These are phyloP conservation scores for Axea sp. DNA, from an alignment of 2,888 invertebrate genomes.

Conservation along the genomic window DNA sequence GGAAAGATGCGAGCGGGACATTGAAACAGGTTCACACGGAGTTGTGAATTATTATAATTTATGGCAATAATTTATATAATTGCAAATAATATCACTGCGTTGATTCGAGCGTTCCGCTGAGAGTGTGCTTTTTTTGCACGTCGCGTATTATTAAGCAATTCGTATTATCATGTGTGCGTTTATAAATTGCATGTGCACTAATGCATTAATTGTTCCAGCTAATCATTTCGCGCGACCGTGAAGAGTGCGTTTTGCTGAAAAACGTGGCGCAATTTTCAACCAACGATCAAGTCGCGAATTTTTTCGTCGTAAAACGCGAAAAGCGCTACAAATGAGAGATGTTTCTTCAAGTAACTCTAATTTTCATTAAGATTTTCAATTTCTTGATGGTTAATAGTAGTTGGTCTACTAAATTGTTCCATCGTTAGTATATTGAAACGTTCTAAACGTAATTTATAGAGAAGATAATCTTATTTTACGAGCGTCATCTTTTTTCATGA, in stretches of 20 bases:
- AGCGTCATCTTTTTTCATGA: conserved; percentile 23
- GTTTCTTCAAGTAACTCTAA: too few relatives aligned
- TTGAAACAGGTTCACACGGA: conserved; percentile 51
- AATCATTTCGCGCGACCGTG: too few relatives aligned
- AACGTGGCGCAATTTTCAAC: too few relatives aligned
- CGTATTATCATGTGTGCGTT: conserved; percentile 41
- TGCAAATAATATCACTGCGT: conserved; percentile 46
- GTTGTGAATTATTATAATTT: conserved; percentile 46
- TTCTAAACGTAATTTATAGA: conserved; percentile 31
- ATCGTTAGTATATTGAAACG: conserved; percentile 6
- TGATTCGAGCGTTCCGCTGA: conserved; percentile 11
- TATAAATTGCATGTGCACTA: conserved; percentile 24
- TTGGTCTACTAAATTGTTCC: too few relatives aligned
- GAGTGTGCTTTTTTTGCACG: conserved; percentile 19
- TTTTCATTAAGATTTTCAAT: too few relatives aligned
- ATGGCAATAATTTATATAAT: conserved; percentile 60
- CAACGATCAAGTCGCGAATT: too few relatives aligned
- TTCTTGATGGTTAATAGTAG: too few relatives aligned
- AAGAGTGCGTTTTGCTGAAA: too few relatives aligned
- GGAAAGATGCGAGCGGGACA: conserved; percentile 18
- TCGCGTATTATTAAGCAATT: conserved; percentile 55
- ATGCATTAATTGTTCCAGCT: conserved; percentile 35
- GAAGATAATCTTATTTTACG: conserved; percentile 49
- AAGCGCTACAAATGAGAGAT: too few relatives aligned
- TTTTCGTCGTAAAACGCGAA: too few relatives aligned